phyloP scores from a whole-genome alignment of 1,140 invertebrate genomes.

The Wasmannia auropunctata region DNA sequence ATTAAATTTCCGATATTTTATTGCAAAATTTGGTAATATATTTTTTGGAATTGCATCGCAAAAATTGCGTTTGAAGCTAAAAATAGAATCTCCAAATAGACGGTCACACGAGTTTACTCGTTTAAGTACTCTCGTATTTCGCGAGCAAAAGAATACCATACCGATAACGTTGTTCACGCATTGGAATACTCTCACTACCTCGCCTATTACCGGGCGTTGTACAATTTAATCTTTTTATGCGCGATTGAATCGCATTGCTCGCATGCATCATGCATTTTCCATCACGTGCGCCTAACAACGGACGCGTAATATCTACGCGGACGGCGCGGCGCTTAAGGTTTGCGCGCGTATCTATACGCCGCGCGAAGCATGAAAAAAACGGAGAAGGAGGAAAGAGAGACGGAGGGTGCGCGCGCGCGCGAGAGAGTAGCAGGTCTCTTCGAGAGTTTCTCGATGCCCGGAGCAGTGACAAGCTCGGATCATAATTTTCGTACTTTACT shows the following conservation, averaged over 20 bases:
- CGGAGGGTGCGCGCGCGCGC: background rate
- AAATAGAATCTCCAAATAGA: background rate
- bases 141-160: background rate
- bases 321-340: conserved; percentile 30
- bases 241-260: conserved; percentile 35
- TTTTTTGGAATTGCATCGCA: too few species aligned
- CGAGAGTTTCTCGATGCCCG: conserved; percentile 72
- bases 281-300: conserved; percentile 22
- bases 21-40: background rate
- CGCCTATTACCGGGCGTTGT: conserved; percentile 19
- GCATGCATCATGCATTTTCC: conserved; percentile 35
- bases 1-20: background rate
- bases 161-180: background rate
- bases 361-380: background rate
- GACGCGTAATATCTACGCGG: conserved; percentile 16
- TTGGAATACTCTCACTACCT: background rate
- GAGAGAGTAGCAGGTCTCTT: conserved; percentile 52
- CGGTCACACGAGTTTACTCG: background rate
- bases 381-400: background rate
- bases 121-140: background rate
- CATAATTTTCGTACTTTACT: conserved; percentile 81
- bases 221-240: conserved; percentile 36
- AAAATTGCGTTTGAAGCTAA: too few species aligned
- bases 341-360: conserved; percentile 4
- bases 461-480: conserved; percentile 80